Evolutionary conservation across 2,113 vertebrate species (phyloP), one percentile per base, ranked within the genome.

Genomic region (Tragelaphus imberbis): DNA sequence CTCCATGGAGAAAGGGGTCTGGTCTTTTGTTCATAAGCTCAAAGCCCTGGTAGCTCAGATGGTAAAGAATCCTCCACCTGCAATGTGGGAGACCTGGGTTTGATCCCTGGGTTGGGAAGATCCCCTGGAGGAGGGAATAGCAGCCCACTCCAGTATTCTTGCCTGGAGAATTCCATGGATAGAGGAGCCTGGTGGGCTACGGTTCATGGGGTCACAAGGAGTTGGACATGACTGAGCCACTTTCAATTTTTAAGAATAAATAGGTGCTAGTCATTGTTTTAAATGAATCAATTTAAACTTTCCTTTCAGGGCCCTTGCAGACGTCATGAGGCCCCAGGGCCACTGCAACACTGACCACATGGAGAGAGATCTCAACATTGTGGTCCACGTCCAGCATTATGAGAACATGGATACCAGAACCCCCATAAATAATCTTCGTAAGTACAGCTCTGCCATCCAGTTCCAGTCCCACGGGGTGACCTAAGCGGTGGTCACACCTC

Each of bases 291-390:
- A 63, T 90, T 82, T 89, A 55, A 91, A 92, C 84, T 75, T 63
- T 94, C 97, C 21, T 98, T 98, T n/a, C 99, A 99, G 99, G 98
- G 99, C 99, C 98, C 99, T 99, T 87, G 99, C 99, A 87, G 99
- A 99, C 63, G 99, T 99, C 97, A 99, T 99, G 99, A 99, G 99
- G 90, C 99, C 99, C 97, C 99, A 99, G 98, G 99, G 99, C 94
- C 99, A 99, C 95, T 99, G 99, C 98, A 99, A 99, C 97, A 99
- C 99, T 91, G 99, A 99, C 98, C 99, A 99, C 80, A 99, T 99
- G 98, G 99, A 99, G 84, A 99, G 99, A 98, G 99, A 99, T 98
- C 99, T 99, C 98, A 99, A 99, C 98, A 99, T 99, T 0, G 99
- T 99, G 65, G 99, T 99, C 98, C 99, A 99, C 0, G 99, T 99